Conservation (phyloP, 2,888 invertebrate species). For the Aproaerema taeniolella region DNA sequence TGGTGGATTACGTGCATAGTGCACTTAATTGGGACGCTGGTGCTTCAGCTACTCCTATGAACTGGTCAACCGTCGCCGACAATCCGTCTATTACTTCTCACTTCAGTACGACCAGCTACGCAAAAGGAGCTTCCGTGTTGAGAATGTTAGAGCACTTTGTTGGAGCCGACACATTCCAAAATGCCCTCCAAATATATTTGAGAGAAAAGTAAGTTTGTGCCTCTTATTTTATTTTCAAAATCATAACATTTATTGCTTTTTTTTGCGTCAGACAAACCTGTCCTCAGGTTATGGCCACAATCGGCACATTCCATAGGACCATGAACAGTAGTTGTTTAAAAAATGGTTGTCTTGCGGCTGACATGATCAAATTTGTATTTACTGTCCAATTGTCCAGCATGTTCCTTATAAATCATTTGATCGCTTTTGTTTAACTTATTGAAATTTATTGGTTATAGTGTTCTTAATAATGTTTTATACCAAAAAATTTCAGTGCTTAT, state of each 20-base stretch:
- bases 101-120: constrained; percentile 83
- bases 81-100: constrained; percentile 73
- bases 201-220: constrained; percentile 61
- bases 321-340: too few relatives aligned
- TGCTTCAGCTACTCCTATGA: constrained; percentile 49
- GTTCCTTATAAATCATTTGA: not conserved
- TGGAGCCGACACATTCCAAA: constrained; percentile 72
- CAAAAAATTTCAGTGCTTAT: constrained; percentile 48
- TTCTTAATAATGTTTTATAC: constrained; percentile 6
- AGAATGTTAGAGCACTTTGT: constrained; percentile 82
- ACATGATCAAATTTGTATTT: too few relatives aligned
- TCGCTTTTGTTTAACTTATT: not conserved
- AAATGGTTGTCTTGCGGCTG: not conserved
- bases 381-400: too few relatives aligned
- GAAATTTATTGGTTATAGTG: not conserved
- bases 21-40: constrained; percentile 79
- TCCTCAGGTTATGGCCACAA: too few relatives aligned
- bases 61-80: constrained; percentile 73
- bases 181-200: constrained; percentile 77
- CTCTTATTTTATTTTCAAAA: not conserved
- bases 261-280: too few relatives aligned
- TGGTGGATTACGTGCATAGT: constrained; percentile 81
- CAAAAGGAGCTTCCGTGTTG: constrained; percentile 81
- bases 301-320: too few relatives aligned
- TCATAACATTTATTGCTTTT: not conserved